phyloP scores from a whole-genome alignment of 2,113 vertebrate species.

The Centrocercus urophasianus region DNA sequence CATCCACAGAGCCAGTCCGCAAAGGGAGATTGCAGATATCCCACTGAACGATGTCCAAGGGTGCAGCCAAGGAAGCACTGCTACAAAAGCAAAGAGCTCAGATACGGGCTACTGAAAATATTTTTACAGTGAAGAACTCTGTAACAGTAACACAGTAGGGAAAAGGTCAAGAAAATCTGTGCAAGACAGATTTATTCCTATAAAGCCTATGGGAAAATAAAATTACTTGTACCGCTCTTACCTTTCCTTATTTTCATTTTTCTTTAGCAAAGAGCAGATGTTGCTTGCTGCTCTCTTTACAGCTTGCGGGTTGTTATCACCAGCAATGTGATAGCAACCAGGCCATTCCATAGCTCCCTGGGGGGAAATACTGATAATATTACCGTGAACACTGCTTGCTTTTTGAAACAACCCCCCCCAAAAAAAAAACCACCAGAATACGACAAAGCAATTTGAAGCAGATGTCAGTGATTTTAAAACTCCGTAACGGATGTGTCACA shows the following conservation, averaged over 20 bases:
- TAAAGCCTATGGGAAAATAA: not conserved
- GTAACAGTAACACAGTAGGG: not conserved
- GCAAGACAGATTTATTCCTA: not conserved
- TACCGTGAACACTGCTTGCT: not conserved
- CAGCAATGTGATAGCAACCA: slow-evolving; percentile 89
- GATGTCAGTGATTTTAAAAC: not conserved
- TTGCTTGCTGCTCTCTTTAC: slow-evolving; percentile 94
- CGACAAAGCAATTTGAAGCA: not conserved
- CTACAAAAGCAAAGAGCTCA: slow-evolving; percentile 49
- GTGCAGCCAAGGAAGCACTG: slow-evolving; percentile 80
- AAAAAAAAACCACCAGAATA: not conserved
- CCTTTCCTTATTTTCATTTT: slow-evolving; percentile 82
- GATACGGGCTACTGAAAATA: not conserved
- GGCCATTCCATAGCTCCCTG: slow-evolving; percentile 93
- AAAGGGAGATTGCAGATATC: slow-evolving; percentile 90
- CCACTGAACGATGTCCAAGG: slow-evolving; percentile 91
- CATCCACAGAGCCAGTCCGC: slow-evolving; percentile 88
- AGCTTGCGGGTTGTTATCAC: slow-evolving; percentile 93
- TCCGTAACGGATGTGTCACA: not conserved
- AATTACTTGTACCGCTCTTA: slow-evolving; percentile 60
- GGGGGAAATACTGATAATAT: not conserved
- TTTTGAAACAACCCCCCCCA: too few relatives aligned
- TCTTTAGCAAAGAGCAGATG: slow-evolving; percentile 88
- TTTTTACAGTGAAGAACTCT: not conserved
- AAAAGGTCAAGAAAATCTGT: not conserved